Percentiles rank a stretch among this genome's conserved stretches.
These are phyloP conservation scores for Haliclona indistincta DNA, from an alignment of 37 sponge, comb jelly and placozoan species.

Conservation along the genomic window DNA sequence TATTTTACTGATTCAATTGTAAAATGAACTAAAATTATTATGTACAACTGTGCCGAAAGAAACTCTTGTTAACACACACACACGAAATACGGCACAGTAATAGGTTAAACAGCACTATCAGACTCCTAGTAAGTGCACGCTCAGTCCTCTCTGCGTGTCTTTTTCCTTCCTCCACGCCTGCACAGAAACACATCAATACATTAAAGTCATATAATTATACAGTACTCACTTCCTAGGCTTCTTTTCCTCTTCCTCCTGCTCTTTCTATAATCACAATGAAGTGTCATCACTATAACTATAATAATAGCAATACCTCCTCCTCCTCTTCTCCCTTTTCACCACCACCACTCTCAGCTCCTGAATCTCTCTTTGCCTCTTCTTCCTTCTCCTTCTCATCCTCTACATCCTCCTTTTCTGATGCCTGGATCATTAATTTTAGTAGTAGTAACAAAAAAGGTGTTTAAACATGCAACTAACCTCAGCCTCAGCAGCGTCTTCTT, in stretches of 20 bases:
- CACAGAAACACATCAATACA: neutral
- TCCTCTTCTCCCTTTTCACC: too few species aligned
- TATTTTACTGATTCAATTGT: too few species aligned
- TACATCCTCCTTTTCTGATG: neutral
- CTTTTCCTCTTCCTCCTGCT: constrained; percentile 15
- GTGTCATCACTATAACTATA: neutral
- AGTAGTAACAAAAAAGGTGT: too few species aligned
- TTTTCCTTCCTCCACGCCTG: too few species aligned
- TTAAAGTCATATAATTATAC: neutral
- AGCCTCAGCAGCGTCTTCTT: constrained; percentile 15
- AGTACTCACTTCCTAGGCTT: neutral
- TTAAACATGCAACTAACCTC: neutral
- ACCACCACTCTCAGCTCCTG: neutral
- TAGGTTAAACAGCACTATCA: too few species aligned
- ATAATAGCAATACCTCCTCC: neutral
- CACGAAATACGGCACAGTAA: too few species aligned
- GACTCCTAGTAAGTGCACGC: too few species aligned
- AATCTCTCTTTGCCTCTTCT: neutral
- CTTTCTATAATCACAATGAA: neutral
- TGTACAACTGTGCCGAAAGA: too few species aligned
- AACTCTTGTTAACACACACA: too few species aligned
- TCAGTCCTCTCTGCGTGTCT: too few species aligned
- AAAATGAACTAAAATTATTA: too few species aligned
- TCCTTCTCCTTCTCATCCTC: constrained; percentile 24
- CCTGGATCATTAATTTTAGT: neutral